A percentile compares a stretch with the other conserved stretches of the same genome.
These are phyloP conservation scores for Acanthurus tractus DNA, from an alignment of 2,797 vertebrate genomes.

Conservation along the genomic window DNA sequence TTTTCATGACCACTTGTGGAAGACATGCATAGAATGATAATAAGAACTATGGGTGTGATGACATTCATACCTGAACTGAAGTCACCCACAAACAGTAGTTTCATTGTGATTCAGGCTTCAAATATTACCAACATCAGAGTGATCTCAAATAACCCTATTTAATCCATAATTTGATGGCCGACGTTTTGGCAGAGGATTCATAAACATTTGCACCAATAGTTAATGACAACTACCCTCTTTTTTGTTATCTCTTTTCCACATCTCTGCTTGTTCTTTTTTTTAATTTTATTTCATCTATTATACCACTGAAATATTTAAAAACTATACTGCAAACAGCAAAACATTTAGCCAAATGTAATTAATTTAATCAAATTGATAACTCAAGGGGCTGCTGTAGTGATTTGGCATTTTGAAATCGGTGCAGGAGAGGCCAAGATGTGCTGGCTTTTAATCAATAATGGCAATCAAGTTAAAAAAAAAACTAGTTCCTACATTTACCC, in stretches of 20 bases:
- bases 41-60: constrained; percentile 12
- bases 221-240: not conserved
- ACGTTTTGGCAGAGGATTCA: not conserved
- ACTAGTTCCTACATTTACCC: no score
- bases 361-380: no score
- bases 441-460: not conserved
- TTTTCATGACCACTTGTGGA: constrained; percentile 22
- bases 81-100: not conserved
- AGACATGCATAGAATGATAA: constrained; percentile 36
- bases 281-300: not conserved
- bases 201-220: not conserved
- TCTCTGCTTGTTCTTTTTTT: not conserved
- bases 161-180: not conserved
- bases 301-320: no score
- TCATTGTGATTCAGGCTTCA: not conserved
- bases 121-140: not conserved
- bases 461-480: no score
- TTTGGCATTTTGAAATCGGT: not conserved
- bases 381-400: not conserved
- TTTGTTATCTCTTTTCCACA: not conserved
- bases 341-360: no score
- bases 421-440: not conserved
- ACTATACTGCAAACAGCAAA: no score
- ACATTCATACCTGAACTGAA: constrained; percentile 35
- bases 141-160: not conserved